Evolutionary conservation across 2,797 vertebrate species (phyloP), one percentile per base, ranked within the genome.

Genomic region (Orestias chungarensis): DNA sequence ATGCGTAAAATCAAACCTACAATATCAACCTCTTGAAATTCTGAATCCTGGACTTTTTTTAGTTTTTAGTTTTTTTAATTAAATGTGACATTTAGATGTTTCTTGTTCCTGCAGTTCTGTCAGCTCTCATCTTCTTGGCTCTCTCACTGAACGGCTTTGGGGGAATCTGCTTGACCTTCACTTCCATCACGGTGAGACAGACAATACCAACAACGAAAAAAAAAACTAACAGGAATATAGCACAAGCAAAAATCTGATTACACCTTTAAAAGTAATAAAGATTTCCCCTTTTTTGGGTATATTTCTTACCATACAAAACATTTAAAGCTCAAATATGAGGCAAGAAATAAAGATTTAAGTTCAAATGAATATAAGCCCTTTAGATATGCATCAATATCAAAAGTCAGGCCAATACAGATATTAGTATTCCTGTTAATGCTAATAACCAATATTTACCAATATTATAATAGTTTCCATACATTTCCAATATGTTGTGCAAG

Each of bases 151-250:
- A 97, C 11, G 96, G 97, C 69, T 97, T 97, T 4, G 96, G 96
- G 69, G 97, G 97, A 40, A 97, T 97, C 91, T 97, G 97, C 86
- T 86, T 98, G 84, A 97, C 96, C 12, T 98, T 98, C 90, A 97
- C 97, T 1, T 97, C 96, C 0, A 93, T 98, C 78, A 98, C 96
- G 75, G 97, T 97, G 91, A 96, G 96, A 81, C 54, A 70, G n/a
- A n/a, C 66, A 74, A 3, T 0, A 29, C 17, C 25, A 29, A 17
- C 52, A 25, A 62, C 9, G 40, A 14, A 20, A 54, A 54, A 7
- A 23, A 4, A 2, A 64, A n/a, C 23, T 18, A 20, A 44, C 23
- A 1, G 25, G 14, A 23, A n/a, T 14, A 50, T n/a, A 2, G 38
- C 2, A 38, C 20, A 38, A 38, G 33, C 33, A 61, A 33, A 38